Evolutionary conservation across 2,113 vertebrate species (phyloP), one percentile per base, ranked within the genome.

Genomic region (Osmerus mordax): DNA sequence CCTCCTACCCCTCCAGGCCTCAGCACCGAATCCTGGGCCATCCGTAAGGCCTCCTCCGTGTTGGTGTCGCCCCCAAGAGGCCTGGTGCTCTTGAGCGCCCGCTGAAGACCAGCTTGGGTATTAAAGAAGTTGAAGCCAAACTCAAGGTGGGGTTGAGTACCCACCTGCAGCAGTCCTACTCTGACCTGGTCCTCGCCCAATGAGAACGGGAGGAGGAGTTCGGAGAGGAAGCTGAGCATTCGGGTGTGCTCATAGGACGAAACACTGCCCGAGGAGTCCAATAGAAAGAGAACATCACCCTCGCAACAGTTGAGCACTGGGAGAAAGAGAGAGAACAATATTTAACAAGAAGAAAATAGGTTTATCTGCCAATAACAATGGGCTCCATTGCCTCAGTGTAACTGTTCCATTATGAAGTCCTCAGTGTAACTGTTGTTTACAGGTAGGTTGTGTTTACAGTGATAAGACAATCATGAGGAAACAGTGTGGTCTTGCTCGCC

Each of bases 221-320:
- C 94, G 4, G 94, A 94, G 72, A 99, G 87, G 85, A 99, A 99
- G 56, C 91, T 77, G 56, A 94, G 94, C 83, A 98, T 93, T 32
- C 76, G 91, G 70, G 93, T 92, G 83, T 96, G 95, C 76, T 99
- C 97, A 8, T 98, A 95, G 76, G 91, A 94, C 0, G 95, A 94
- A 74, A 99, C 93, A 0, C 97, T 99, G 67, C 96, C 96, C 0
- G 96, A 99, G 81, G 97, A 97, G 84, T 99, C 97, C 88, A 99
- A 54, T 54, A 99, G 80, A 86, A 99, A 91, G 77, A 98, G 91
- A 70, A 98, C 87, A 9, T 99, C 97, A 0, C 97, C 97, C 72
- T 95, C 93, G 0, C 93, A 88, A 76, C 92, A 93, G 84, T 91
- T 90, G 56, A 87, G 66, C 81, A 90, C 92, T 93, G 84, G 32